phyloP scores from a whole-genome alignment of 2,888 invertebrate genomes.

The Ypsolopha scabrella region DNA sequence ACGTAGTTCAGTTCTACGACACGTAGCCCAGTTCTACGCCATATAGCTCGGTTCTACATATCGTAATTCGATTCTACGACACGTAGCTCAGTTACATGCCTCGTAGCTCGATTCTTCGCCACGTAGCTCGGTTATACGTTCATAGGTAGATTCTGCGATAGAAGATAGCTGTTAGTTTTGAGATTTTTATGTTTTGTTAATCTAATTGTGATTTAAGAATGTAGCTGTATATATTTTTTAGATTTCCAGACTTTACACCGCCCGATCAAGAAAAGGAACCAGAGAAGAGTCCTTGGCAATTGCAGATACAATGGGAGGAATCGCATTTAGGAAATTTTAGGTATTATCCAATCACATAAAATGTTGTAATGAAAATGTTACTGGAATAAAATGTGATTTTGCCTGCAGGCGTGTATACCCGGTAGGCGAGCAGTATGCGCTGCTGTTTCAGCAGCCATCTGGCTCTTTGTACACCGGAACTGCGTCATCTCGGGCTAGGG shows the following conservation, averaged over 20 bases:
- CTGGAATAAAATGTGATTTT: not conserved
- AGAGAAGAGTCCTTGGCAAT: constrained; percentile 65
- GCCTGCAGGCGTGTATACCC: constrained; percentile 74
- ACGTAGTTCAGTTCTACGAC: too few relatives aligned
- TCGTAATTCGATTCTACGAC: too few relatives aligned
- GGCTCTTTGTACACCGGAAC: constrained; percentile 79
- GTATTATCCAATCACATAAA: constrained; percentile 18
- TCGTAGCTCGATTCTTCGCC: too few relatives aligned
- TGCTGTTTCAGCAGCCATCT: constrained; percentile 81
- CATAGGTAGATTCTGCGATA: not conserved
- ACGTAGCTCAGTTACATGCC: too few relatives aligned
- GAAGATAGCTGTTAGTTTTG: not conserved
- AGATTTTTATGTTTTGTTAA: not conserved
- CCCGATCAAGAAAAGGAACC: constrained; percentile 48
- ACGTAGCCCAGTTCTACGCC: too few relatives aligned
- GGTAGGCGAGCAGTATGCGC: constrained; percentile 74
- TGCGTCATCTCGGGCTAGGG: constrained; percentile 81
- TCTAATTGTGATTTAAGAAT: not conserved
- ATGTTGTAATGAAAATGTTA: not conserved
- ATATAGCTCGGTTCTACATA: too few relatives aligned
- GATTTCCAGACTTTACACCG: constrained; percentile 70
- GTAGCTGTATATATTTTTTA: constrained; percentile 13
- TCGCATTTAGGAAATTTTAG: constrained; percentile 81
- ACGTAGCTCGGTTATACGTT: too few relatives aligned
- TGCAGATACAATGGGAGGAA: constrained; percentile 79